Evolutionary conservation across 2,797 vertebrate genomes (phyloP).

Genomic region (Benthosema pterotum): DNA sequence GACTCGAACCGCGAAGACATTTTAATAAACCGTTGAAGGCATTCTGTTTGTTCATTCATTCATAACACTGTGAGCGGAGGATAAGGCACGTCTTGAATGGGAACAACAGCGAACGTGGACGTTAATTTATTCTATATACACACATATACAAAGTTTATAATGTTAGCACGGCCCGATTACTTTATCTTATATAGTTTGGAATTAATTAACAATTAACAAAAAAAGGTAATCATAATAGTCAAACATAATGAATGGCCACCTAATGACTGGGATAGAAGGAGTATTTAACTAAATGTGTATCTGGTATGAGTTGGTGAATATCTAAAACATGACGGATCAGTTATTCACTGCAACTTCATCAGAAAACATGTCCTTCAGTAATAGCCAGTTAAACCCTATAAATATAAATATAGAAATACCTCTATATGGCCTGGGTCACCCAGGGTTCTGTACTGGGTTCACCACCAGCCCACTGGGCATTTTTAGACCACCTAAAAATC

Average conservation of each 20-base stretch:
- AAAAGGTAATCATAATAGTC: constrained; percentile 1
- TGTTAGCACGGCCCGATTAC: constrained; percentile 58
- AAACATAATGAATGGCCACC: constrained; percentile 14
- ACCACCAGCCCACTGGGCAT: too few relatives aligned
- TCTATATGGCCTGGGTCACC: too few relatives aligned
- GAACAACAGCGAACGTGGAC: constrained; percentile 45
- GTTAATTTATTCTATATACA: constrained; percentile 85
- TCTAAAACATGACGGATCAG: constrained; percentile 21
- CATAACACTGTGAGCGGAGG: constrained; percentile 39
- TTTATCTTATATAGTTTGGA: constrained; percentile 46
- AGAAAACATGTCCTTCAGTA: neutral
- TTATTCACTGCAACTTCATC: too few relatives aligned
- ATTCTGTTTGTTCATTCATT: constrained; percentile 36
- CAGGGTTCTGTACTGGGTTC: too few relatives aligned
- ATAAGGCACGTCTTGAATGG: constrained; percentile 26
- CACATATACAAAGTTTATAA: constrained; percentile 77
- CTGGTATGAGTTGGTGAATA: constrained; percentile 6
- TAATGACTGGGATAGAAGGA: neutral
- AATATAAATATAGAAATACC: too few relatives aligned
- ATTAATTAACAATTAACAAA: too few relatives aligned
- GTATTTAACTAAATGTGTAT: constrained; percentile 20
- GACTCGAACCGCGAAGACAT: constrained; percentile 58
- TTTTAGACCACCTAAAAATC: too few relatives aligned
- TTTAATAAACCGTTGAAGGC: constrained; percentile 33
- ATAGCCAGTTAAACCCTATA: too few relatives aligned